Conservation (phyloP, 1,140 invertebrate genomes). For the Lepidotrigona ventralis region DNA sequence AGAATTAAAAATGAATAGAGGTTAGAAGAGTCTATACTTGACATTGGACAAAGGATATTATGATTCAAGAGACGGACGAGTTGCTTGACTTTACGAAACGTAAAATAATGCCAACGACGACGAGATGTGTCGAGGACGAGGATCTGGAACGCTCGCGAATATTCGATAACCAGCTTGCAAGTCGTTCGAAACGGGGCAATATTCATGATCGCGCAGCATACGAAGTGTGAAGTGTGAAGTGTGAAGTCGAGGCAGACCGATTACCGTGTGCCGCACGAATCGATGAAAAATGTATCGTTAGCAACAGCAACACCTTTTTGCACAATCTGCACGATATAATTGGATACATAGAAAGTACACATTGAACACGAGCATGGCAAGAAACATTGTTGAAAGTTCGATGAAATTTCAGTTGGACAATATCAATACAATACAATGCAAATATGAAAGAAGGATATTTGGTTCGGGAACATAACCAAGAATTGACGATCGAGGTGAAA, state of each 20-base stretch:
- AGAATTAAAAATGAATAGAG: no score
- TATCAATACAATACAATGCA: fast-evolving
- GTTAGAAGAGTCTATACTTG: no score
- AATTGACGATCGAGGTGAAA: no score
- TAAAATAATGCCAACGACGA: not conserved
- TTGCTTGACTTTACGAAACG: no score
- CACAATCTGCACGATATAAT: not conserved
- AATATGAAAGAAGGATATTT: not conserved
- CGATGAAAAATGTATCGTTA: conserved; percentile 45
- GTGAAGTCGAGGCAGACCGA: conserved; percentile 18
- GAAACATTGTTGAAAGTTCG: not conserved
- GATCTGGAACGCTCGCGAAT: conserved; percentile 61
- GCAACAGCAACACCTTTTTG: not conserved
- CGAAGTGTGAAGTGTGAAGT: conserved; percentile 20
- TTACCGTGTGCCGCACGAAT: conserved; percentile 11
- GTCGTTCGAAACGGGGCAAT: conserved; percentile 5
- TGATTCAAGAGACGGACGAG: no score
- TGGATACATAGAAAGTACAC: not conserved
- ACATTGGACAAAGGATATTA: no score
- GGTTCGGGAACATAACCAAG: no score
- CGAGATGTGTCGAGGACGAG: conserved; percentile 12
- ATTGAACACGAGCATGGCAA: no score
- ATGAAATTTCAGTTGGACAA: not conserved
- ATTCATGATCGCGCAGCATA: conserved; percentile 8
- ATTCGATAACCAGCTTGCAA: conserved; percentile 6